These are phyloP conservation scores for Scophthalmus maximus DNA, from an alignment of 2,113 vertebrate species.

Conservation along the genomic window DNA sequence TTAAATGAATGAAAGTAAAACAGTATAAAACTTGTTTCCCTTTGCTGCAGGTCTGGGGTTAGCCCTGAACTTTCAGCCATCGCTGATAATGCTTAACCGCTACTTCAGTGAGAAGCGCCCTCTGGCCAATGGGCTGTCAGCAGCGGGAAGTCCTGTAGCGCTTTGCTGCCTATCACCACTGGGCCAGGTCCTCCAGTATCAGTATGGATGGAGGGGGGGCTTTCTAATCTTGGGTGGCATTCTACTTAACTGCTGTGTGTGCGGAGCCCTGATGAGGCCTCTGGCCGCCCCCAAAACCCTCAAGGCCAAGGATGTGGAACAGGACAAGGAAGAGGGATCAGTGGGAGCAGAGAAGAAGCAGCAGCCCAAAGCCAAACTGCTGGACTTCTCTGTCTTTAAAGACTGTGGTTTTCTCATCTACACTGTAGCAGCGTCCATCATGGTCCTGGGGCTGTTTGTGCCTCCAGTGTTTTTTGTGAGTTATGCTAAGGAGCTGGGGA, in stretches of 20 bases:
- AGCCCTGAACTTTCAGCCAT: constrained; percentile 96
- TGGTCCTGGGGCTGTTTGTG: constrained; percentile 96
- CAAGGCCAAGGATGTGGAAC: background rate
- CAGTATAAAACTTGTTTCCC: background rate
- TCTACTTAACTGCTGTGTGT: constrained; percentile 94
- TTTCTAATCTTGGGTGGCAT: constrained; percentile 94
- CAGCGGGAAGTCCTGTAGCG: constrained; percentile 93
- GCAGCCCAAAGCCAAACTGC: constrained; percentile 80
- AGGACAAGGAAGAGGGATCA: background rate
- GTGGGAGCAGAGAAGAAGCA: constrained; percentile 27
- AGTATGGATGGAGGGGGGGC: constrained; percentile 93
- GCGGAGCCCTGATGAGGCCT: constrained; percentile 93
- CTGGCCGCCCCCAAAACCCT: constrained; percentile 77
- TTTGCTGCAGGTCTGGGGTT: constrained; percentile 89
- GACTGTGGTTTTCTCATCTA: constrained; percentile 92
- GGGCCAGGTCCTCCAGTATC: constrained; percentile 90
- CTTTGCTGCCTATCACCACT: constrained; percentile 92
- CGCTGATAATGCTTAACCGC: constrained; percentile 95
- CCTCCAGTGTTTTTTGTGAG: constrained; percentile 95
- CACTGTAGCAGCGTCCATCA: constrained; percentile 90
- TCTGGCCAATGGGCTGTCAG: constrained; percentile 92
- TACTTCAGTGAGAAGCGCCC: constrained; percentile 94
- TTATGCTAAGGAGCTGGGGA: constrained; percentile 92
- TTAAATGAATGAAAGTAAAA: background rate
- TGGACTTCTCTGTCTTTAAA: constrained; percentile 92